Base-by-base conservation (phyloP, 1,140 invertebrate genomes). In the Agraylea sexmaculata region DNA sequence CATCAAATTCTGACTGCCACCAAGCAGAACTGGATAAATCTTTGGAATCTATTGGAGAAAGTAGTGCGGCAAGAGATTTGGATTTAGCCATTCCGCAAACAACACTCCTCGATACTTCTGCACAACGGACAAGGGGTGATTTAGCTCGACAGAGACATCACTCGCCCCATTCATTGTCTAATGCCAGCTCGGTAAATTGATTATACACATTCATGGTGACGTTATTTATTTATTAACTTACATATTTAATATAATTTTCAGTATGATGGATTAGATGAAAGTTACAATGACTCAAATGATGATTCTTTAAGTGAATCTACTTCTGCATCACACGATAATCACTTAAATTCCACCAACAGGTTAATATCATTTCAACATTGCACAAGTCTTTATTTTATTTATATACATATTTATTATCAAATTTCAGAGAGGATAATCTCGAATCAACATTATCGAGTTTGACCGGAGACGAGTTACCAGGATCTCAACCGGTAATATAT, bases 91-190 rank as follows among this genome's bases (percentile, higher is more conserved):
- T 93, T 44, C 87, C 88, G 18, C 74, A 73, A 51, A 74, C 74
- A 6, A 78, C 81, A 54, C 70, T 93, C 15, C 68, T 94, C 16
- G 89, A 95, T 57, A 85, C 81, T 45, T 85, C 87, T 7, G 85
- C 79, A 8, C 84, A 77, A 49, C 87, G 88, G 64, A 80, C 81
- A 22, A 90, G 90, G 64, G 88, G 86, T 12, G 88, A 91, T 59
- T 66, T 95, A 44, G 88, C 78, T 4, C 32, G 73, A 53, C 51
- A 71, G 62, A 50, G 62, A 27, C 62, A 60, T 49, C 62, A 64
- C 52, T 61, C 59, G 30, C 62, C 61, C 41, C 61, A 63, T 48
- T 62, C 63, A 39, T 63, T 77, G 51, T 77, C 71, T 52, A 76
- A 76, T 53, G 74, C 73, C 45, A 78, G 75, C 57, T 81, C 78